These are phyloP conservation scores for Beroe forskalii DNA, from an alignment of 37 sponge, comb jelly and placozoan genomes.

Conservation along the genomic window DNA sequence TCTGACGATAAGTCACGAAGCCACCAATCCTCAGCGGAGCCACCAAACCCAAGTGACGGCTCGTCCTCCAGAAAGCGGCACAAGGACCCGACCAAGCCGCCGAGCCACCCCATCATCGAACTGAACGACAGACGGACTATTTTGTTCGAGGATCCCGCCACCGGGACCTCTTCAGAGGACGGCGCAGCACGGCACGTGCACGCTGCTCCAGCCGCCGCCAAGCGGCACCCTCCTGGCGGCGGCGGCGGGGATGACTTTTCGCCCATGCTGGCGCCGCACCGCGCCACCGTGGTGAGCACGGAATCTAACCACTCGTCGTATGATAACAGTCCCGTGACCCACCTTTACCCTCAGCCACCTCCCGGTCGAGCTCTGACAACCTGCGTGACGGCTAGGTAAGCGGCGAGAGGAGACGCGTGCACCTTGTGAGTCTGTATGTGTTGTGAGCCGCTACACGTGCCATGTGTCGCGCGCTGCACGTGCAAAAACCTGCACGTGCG, in stretches of 20 bases:
- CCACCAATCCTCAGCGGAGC: not conserved
- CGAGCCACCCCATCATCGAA: not conserved
- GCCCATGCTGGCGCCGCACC: constrained; percentile 6
- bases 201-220: not conserved
- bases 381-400: constrained; percentile 65
- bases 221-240: not conserved
- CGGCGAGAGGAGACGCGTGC: not conserved
- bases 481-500: not conserved
- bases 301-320: constrained; percentile 21
- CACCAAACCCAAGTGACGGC: not conserved
- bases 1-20: not conserved
- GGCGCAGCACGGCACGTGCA: not conserved
- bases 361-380: constrained; percentile 27
- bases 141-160: not conserved
- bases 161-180: not conserved
- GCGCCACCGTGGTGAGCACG: not conserved
- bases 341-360: constrained; percentile 60
- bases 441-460: not conserved
- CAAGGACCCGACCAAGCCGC: not conserved
- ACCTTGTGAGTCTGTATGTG: not conserved
- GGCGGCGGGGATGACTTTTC: constrained; percentile 10
- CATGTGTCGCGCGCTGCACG: not conserved
- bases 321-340: constrained; percentile 15
- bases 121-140: constrained; percentile 30
- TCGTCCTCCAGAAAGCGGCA: not conserved